These are phyloP conservation scores for Dascillus cervinus DNA, from an alignment of 2,888 invertebrate genomes.

Conservation along the genomic window DNA sequence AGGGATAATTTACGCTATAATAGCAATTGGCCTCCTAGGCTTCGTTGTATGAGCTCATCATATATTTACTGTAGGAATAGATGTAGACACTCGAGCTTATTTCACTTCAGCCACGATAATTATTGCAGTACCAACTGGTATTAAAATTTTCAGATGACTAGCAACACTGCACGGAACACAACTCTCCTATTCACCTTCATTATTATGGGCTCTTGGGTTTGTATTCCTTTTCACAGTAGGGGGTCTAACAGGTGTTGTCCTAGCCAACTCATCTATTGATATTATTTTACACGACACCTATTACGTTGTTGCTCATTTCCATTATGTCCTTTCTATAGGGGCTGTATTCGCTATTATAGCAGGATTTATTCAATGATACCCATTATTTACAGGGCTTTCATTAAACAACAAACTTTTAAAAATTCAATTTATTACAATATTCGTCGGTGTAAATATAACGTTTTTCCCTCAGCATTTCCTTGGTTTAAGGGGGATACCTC, in stretches of 20 bases:
- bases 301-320: conserved; percentile 77
- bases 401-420: conserved; percentile 54
- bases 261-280: conserved; percentile 71
- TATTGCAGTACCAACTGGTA: conserved; percentile 79
- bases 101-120: conserved; percentile 80
- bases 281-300: conserved; percentile 74
- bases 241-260: conserved; percentile 59
- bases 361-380: conserved; percentile 65
- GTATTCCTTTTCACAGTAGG: conserved; percentile 71
- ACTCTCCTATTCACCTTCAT: conserved; percentile 51
- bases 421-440: conserved; percentile 64
- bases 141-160: conserved; percentile 77
- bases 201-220: conserved; percentile 66
- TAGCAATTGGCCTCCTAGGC: conserved; percentile 72
- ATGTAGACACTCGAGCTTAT: conserved; percentile 76
- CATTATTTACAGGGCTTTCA: conserved; percentile 55
- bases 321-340: conserved; percentile 73
- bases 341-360: conserved; percentile 73
- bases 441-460: conserved; percentile 70
- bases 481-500: conserved; percentile 64
- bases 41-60: conserved; percentile 83
- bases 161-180: conserved; percentile 60
- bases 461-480: conserved; percentile 76
- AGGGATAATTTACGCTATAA: conserved; percentile 79
- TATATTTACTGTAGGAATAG: conserved; percentile 79